Evolutionary conservation across 2,113 vertebrate species (phyloP).

Genomic region (Oplegnathus fasciatus): DNA sequence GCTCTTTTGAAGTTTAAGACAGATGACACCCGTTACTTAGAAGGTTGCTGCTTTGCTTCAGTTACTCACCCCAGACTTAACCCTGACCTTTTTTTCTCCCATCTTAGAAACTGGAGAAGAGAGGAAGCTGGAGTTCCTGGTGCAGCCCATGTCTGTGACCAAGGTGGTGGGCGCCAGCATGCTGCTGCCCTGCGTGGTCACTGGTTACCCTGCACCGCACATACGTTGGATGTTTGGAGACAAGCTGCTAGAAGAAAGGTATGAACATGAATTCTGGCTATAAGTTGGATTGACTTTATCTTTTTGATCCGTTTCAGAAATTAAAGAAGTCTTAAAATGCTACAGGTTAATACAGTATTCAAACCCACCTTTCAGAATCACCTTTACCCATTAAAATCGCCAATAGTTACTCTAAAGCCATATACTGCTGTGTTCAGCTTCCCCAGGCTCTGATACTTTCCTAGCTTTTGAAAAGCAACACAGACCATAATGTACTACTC

Average conservation of each 20-base stretch:
- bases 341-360: background rate
- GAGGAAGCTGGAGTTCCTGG: conserved; percentile 85
- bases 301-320: background rate
- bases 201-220: conserved; percentile 84
- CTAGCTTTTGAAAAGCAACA: conserved; percentile 30
- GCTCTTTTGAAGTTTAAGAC: conserved; percentile 58
- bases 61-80: conserved; percentile 22
- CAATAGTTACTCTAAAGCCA: background rate
- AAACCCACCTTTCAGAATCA: background rate
- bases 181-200: conserved; percentile 88
- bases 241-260: conserved; percentile 87
- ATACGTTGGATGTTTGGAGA: conserved; percentile 90
- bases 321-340: background rate
- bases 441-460: background rate
- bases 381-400: background rate
- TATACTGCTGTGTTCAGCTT: background rate
- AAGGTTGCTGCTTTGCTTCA: conserved; percentile 19
- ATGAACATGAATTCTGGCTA: conserved; percentile 39
- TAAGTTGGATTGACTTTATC: background rate
- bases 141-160: conserved; percentile 83
- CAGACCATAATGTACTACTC: conserved; percentile 30
- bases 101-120: conserved; percentile 84
- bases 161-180: conserved; percentile 85
- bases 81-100: conserved; percentile 19
- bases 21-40: conserved; percentile 19